Evolutionary conservation across 2,797 vertebrate genomes (phyloP).

Genomic region (Sebastes aleutianus): DNA sequence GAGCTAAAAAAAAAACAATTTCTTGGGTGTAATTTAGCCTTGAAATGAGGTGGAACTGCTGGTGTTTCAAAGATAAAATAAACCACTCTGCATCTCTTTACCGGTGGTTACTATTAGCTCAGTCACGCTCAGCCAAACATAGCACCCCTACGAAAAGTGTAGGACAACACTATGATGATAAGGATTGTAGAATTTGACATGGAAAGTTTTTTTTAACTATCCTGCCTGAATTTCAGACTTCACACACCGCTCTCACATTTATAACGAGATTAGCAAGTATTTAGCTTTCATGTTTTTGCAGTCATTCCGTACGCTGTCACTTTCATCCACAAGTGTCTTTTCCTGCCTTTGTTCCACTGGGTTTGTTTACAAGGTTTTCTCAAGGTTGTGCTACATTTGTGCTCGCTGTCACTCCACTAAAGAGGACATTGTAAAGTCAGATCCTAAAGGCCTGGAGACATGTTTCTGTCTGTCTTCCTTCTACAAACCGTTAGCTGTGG

Average conservation of each 20-base stretch:
- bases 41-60: conserved; percentile 45
- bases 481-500: conserved; percentile 12
- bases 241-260: neutral
- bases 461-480: conserved; percentile 38
- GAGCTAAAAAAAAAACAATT: neutral
- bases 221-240: neutral
- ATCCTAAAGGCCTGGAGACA: conserved; percentile 37
- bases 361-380: conserved; percentile 57
- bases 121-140: conserved; percentile 13
- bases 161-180: neutral
- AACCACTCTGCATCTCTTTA: conserved; percentile 9
- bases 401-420: conserved; percentile 33
- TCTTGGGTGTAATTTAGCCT: conserved; percentile 19
- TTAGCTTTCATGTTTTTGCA: neutral
- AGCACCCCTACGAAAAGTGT: neutral
- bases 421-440: conserved; percentile 58
- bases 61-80: conserved; percentile 25
- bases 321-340: conserved; percentile 31
- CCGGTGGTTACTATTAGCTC: conserved; percentile 13
- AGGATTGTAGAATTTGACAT: neutral
- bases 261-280: neutral
- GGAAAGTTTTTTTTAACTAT: neutral
- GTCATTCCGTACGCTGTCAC: neutral
- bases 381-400: conserved; percentile 59
- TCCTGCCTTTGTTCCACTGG: conserved; percentile 54